These are phyloP conservation scores for Aphidius ervi DNA, from an alignment of 1,140 invertebrate species.

Conservation along the genomic window DNA sequence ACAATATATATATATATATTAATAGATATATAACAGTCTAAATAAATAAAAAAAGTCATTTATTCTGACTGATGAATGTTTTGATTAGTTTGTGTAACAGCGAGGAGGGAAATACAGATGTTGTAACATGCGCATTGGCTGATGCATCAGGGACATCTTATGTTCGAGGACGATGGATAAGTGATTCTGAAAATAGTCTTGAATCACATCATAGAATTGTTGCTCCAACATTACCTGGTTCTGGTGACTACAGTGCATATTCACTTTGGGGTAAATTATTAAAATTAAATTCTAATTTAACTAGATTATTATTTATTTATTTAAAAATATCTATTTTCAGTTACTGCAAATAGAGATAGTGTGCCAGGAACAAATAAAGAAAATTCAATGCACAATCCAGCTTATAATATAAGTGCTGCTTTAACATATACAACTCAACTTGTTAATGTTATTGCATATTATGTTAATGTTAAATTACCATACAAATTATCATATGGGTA, in stretches of 20 bases:
- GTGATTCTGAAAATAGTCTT: slow-evolving; percentile 61
- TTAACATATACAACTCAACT: slow-evolving; percentile 79
- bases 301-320: slow-evolving; percentile 1
- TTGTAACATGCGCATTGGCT: slow-evolving; percentile 66
- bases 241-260: slow-evolving; percentile 75
- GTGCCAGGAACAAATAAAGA: slow-evolving; percentile 56
- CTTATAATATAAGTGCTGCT: slow-evolving; percentile 72
- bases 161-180: slow-evolving; percentile 70
- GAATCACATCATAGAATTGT: slow-evolving; percentile 71
- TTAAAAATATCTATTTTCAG: slow-evolving; percentile 41
- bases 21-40: background rate
- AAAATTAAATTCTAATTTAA: background rate
- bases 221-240: slow-evolving; percentile 69
- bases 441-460: slow-evolving; percentile 72
- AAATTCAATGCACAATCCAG: slow-evolving; percentile 60
- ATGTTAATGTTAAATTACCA: slow-evolving; percentile 71
- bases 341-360: slow-evolving; percentile 64
- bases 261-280: slow-evolving; percentile 62
- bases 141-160: slow-evolving; percentile 74
- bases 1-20: slow-evolving; percentile 4
- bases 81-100: slow-evolving; percentile 45
- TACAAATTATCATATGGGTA: slow-evolving; percentile 73
- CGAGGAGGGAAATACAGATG: slow-evolving; percentile 58
- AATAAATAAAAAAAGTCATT: too few relatives aligned
- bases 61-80: slow-evolving; percentile 5